phyloP scores from a whole-genome alignment of 2,797 vertebrate species.

The Paguma larvata region DNA sequence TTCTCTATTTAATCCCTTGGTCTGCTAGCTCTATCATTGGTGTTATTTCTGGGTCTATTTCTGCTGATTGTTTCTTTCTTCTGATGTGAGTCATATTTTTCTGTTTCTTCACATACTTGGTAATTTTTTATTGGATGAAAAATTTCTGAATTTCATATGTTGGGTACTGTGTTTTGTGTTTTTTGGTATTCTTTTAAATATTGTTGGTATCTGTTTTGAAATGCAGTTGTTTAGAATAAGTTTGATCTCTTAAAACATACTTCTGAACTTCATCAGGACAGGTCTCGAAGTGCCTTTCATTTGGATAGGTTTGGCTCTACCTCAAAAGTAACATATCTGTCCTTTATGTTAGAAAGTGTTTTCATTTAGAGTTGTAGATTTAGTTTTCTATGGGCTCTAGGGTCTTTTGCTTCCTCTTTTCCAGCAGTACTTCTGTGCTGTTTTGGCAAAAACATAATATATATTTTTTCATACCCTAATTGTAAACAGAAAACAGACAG shows the following conservation, averaged over 20 bases:
- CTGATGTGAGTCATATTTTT: not conserved
- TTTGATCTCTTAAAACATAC: slow-evolving; percentile 3
- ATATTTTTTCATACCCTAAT: not conserved
- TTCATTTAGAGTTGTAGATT: not conserved
- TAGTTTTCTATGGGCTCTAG: not conserved
- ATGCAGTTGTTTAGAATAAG: not conserved
- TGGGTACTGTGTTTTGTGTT: not conserved
- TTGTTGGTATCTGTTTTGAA: not conserved
- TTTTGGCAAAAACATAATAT: not conserved
- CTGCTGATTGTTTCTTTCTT: not conserved
- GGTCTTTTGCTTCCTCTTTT: not conserved
- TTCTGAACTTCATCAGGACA: not conserved
- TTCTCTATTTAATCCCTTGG: not conserved
- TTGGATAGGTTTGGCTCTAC: not conserved
- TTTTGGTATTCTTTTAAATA: slow-evolving; percentile 1
- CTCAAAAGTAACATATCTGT: not conserved
- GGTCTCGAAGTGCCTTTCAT: not conserved
- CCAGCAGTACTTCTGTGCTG: not conserved
- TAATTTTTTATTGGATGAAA: slow-evolving; percentile 24
- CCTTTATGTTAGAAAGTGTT: not conserved
- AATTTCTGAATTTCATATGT: not conserved
- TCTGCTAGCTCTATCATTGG: not conserved
- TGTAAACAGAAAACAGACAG: not conserved
- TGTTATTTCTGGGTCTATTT: not conserved
- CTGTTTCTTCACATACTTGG: not conserved